phyloP scores from a whole-genome alignment of 1,140 invertebrate species.

The Drosophila leontia region DNA sequence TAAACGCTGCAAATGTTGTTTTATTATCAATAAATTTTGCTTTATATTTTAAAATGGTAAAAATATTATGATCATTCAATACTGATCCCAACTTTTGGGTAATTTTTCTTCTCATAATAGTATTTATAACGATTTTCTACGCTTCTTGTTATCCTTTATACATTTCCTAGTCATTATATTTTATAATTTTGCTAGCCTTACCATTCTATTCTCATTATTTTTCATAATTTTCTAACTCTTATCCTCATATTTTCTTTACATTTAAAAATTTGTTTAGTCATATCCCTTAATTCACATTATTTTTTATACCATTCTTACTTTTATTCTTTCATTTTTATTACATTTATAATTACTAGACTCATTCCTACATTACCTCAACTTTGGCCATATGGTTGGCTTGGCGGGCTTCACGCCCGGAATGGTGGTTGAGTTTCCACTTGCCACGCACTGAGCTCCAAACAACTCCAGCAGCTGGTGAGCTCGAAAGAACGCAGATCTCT shows the following conservation, averaged over 20 bases:
- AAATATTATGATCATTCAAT: background rate
- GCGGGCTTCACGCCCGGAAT: slow-evolving; percentile 64
- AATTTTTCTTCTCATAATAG: too few species aligned
- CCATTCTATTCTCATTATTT: background rate
- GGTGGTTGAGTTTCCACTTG: slow-evolving; percentile 65
- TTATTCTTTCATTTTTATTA: background rate
- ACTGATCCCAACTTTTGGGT: background rate
- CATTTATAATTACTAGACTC: background rate
- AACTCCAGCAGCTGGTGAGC: slow-evolving; percentile 65
- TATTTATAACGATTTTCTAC: background rate
- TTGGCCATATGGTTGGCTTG: slow-evolving; percentile 74
- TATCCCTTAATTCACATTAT: background rate
- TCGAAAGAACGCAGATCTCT: slow-evolving; percentile 66
- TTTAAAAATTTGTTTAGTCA: background rate
- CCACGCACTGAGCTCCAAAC: slow-evolving; percentile 71
- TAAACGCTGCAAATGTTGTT: background rate
- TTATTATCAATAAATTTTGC: background rate
- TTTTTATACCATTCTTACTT: background rate
- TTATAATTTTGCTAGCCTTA: background rate
- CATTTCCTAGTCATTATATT: background rate
- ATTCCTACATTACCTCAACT: slow-evolving; percentile 38
- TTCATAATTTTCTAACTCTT: background rate
- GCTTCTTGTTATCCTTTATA: background rate
- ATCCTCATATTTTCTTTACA: too few species aligned
- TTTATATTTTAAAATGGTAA: background rate